These are phyloP conservation scores for Petrolisthes manimaculis DNA, from an alignment of 2,888 invertebrate genomes.

Conservation along the genomic window DNA sequence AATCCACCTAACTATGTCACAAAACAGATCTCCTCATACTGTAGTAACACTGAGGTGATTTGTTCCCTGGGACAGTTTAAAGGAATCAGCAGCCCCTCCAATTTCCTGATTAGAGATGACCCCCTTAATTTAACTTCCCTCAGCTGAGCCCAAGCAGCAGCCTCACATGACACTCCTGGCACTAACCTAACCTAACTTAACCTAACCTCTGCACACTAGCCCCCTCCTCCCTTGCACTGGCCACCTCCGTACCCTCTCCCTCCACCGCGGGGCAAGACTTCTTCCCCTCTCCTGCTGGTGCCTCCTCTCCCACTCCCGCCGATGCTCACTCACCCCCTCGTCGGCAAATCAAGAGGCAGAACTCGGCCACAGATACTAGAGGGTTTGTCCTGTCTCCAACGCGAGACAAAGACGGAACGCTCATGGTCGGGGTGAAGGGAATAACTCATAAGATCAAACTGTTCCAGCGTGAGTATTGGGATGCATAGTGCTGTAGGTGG, in stretches of 20 bases:
- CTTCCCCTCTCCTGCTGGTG: neutral
- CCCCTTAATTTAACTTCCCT: no score
- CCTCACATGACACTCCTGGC: no score
- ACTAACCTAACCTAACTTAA: no score
- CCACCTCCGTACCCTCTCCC: slow-evolving; percentile 6
- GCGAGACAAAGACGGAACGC: slow-evolving; percentile 49
- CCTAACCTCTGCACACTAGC: slow-evolving; percentile 37
- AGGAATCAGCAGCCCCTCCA: no score
- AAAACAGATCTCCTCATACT: no score
- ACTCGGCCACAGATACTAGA: slow-evolving; percentile 44
- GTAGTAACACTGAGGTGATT: no score
- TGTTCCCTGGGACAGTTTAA: no score
- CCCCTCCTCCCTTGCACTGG: slow-evolving; percentile 14
- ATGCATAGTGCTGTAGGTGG: neutral
- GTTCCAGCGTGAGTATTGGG: slow-evolving; percentile 57
- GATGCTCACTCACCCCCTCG: neutral
- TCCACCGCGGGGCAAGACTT: neutral
- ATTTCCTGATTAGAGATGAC: no score
- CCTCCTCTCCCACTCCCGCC: neutral
- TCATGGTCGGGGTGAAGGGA: slow-evolving; percentile 48
- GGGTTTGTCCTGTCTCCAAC: slow-evolving; percentile 56
- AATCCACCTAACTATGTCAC: no score
- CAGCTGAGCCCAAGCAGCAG: no score
- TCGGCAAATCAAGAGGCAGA: slow-evolving; percentile 50
- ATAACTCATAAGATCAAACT: slow-evolving; percentile 48